Conservation (phyloP, 2,113 vertebrate species). For the Silurus asotus region DNA sequence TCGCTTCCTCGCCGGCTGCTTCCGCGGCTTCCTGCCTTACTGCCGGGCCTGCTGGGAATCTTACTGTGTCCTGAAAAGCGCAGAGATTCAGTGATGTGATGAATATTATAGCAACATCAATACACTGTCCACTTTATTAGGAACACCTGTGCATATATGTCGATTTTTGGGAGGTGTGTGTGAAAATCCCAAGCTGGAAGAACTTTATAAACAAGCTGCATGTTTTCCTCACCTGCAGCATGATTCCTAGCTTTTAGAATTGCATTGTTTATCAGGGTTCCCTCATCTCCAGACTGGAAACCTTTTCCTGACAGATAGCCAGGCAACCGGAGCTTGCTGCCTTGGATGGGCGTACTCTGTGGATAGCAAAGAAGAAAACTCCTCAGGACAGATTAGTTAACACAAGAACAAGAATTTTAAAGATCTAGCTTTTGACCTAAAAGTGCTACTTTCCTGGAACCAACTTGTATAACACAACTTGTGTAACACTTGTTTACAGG, state of each 20-base stretch:
- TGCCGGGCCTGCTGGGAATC: constrained; percentile 87
- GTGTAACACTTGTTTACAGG: neutral
- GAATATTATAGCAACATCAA: neutral
- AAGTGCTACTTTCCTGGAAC: neutral
- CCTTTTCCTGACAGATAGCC: constrained; percentile 95
- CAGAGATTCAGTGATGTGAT: neutral
- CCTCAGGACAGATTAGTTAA: neutral
- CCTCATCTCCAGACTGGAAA: constrained; percentile 91
- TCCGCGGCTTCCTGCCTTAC: constrained; percentile 94
- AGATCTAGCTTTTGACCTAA: neutral
- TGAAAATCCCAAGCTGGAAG: no score
- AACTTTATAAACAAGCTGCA: no score
- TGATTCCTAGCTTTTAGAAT: constrained; percentile 86
- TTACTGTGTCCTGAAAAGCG: constrained; percentile 75
- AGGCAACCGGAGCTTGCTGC: constrained; percentile 92
- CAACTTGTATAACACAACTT: neutral
- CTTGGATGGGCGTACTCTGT: constrained; percentile 89
- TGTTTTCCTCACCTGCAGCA: constrained; percentile 69
- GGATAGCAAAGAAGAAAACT: constrained; percentile 13
- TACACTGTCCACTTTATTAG: neutral
- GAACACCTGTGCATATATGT: neutral
- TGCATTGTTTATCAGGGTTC: constrained; percentile 84
- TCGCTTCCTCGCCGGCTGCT: constrained; percentile 96
- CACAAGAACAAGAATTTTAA: neutral
- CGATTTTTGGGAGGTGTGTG: no score